Conservation (phyloP, 1,140 invertebrate species). For the Bombus fervidus region DNA sequence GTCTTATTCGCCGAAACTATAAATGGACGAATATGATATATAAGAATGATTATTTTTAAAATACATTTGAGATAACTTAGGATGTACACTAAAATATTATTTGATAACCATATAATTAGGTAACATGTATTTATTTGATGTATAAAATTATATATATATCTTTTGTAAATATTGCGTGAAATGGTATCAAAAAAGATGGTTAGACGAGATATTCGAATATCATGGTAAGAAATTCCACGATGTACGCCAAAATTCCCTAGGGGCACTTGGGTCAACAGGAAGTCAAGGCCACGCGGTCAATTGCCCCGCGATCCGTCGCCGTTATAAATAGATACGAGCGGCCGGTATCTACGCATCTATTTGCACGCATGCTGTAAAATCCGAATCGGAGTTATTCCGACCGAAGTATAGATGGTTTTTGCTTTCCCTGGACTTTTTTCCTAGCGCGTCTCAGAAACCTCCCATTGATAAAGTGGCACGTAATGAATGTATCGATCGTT, state of each 20-base stretch:
- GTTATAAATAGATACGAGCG: constrained; percentile 75
- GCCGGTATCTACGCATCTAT: constrained; percentile 65
- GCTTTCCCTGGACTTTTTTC: constrained; percentile 1
- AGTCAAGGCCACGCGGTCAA: constrained; percentile 80
- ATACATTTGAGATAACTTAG: neutral
- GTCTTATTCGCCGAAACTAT: neutral
- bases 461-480: neutral
- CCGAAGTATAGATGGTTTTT: neutral
- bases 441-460: neutral
- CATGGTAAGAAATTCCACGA: constrained; percentile 41
- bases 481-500: constrained; percentile 35
- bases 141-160: neutral
- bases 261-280: constrained; percentile 70
- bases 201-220: neutral
- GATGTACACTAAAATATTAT: neutral
- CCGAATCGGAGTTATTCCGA: constrained; percentile 34
- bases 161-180: neutral
- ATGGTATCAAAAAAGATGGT: neutral
- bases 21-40: neutral
- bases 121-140: neutral
- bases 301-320: constrained; percentile 71
- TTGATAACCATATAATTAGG: neutral
- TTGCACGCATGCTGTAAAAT: constrained; percentile 62
- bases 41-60: neutral
- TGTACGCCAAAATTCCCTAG: constrained; percentile 59